A percentile compares a stretch with the other conserved stretches of the same genome.
These are phyloP conservation scores for Dendrocincla fuliginosa DNA, from an alignment of 2,797 vertebrate species.

Conservation along the genomic window DNA sequence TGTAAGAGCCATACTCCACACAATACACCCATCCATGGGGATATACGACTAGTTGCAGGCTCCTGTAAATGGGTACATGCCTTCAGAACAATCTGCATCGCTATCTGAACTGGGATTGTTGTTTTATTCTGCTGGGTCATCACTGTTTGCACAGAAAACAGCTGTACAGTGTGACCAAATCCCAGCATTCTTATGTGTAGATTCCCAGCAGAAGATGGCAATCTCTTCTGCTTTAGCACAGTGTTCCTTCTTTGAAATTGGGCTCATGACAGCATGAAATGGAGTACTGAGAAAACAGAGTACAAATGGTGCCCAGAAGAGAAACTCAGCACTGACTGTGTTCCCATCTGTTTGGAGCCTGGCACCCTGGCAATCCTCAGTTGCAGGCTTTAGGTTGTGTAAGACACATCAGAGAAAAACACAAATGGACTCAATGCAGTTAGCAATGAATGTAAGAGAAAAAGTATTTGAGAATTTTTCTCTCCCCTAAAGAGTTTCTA, in stretches of 20 bases:
- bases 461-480: not conserved
- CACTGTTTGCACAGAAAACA: not conserved
- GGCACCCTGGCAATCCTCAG: not conserved
- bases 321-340: not conserved
- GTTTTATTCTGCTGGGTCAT: not conserved
- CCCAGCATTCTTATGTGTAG: not conserved
- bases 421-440: not conserved
- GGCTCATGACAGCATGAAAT: not conserved
- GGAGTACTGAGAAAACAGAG: not conserved
- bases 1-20: not conserved
- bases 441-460: not conserved
- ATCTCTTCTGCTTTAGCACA: not conserved
- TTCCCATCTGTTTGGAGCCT: not conserved
- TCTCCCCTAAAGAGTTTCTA: not conserved
- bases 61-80: not conserved
- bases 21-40: rapidly evolving
- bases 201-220: not conserved
- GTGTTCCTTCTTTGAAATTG: not conserved
- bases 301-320: not conserved
- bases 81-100: not conserved
- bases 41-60: not conserved
- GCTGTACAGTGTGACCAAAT: not conserved
- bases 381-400: not conserved
- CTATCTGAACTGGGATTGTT: not conserved
- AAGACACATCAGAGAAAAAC: not conserved